Base-by-base conservation (phyloP, 2,797 vertebrate species). In the Leuciscus waleckii region DNA sequence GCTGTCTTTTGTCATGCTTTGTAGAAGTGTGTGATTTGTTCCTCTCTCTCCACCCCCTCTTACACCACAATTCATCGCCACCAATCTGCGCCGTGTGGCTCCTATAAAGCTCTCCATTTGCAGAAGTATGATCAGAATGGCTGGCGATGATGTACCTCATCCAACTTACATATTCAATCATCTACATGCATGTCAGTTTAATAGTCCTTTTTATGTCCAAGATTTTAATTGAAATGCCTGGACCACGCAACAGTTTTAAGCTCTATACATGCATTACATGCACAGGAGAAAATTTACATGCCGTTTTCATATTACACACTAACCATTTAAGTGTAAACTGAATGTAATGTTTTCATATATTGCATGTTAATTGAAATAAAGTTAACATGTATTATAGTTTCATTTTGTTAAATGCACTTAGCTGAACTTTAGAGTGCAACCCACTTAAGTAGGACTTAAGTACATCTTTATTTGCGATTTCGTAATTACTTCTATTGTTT, bases 171-270 rank as follows among this genome's bases (percentile, higher is more conserved):
- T 88, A 90, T 92, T 94, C 91, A 92, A 92, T 94, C 92, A 93
- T 91, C 93, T 92, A 83, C 87, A 90, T 89, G 85, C 92, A 90
- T 93, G 92, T 95, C 95, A 93, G 92, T 91, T 92, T 92, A 92
- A 94, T 93, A 92, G 94, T 94, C 93, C 91, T 94, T 94, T 49
- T 94, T 94, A 95, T 94, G 91, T 88, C 84, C 80, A 84, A 87
- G 83, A 91, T 94, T 92, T 94, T 94, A 95, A 95, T 95, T 95
- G 93, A 94, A 93, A 91, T 87, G 91, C 92, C 90, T 92, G 90
- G 88, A 88, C 92, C 86, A 90, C 92, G 93, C 91, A 93, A 94
- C 90, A 92, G 92, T 95, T 94, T 93, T 92, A 92, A 88, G 91
- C 90, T 89, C 88, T 90, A 85, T 91, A 90, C 91, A 90, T 94